Evolutionary conservation across 1,140 invertebrate species (phyloP).

Genomic region (Drosophila nannoptera): DNA sequence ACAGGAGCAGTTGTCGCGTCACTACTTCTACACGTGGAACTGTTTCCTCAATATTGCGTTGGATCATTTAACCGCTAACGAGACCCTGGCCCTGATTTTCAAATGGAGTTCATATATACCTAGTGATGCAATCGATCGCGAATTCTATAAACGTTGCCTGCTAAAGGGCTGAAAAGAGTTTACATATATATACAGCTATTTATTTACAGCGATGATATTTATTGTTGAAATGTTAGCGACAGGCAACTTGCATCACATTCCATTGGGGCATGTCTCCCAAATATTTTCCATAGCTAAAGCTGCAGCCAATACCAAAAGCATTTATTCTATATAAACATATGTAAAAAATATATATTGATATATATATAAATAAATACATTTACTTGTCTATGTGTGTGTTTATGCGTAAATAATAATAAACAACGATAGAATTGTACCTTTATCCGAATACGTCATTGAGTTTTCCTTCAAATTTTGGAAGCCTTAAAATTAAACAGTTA

Average conservation of each 20-base stretch:
- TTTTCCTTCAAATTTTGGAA: constrained; percentile 45
- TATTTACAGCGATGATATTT: constrained; percentile 38
- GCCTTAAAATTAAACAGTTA: constrained; percentile 30
- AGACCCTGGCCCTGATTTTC: constrained; percentile 68
- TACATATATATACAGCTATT: constrained; percentile 16
- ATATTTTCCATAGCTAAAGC: constrained; percentile 52
- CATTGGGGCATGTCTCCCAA: constrained; percentile 19
- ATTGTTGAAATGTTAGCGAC: constrained; percentile 37
- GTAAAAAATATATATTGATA: constrained; percentile 31
- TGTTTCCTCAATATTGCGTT: constrained; percentile 72
- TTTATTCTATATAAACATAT: constrained; percentile 68
- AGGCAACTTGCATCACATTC: constrained; percentile 17
- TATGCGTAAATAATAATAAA: constrained; percentile 32
- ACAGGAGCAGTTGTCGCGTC: constrained; percentile 63
- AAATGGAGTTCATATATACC: constrained; percentile 77
- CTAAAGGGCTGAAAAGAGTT: constrained; percentile 55
- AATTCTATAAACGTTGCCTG: constrained; percentile 73
- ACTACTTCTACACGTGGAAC: constrained; percentile 78
- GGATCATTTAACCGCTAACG: constrained; percentile 62
- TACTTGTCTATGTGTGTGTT: constrained; percentile 40
- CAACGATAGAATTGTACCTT: neutral
- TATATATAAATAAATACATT: constrained; percentile 34
- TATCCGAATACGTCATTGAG: constrained; percentile 20
- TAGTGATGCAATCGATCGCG: constrained; percentile 77
- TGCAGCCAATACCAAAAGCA: constrained; percentile 72